Evolutionary conservation across 2,113 vertebrate genomes (phyloP).

Genomic region (Varanus komodoensis): DNA sequence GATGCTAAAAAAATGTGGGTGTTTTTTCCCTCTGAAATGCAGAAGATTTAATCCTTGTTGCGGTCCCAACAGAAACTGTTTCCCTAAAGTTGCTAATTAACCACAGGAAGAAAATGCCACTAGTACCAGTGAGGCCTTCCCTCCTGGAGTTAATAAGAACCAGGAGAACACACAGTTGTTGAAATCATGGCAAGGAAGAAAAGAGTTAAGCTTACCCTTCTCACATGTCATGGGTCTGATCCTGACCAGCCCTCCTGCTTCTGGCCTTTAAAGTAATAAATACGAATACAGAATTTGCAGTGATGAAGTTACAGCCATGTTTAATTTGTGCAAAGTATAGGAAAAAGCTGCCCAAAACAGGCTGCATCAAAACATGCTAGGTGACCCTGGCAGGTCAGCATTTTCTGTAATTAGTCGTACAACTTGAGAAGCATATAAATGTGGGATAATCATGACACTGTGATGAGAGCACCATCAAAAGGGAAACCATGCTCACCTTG

Average conservation of each 20-base stretch:
- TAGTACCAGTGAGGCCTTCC: background rate
- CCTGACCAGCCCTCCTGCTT: too few species aligned
- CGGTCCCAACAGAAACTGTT: background rate
- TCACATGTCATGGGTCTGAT: too few species aligned
- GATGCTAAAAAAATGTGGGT: too few species aligned
- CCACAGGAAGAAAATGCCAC: background rate
- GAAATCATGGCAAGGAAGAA: too few species aligned
- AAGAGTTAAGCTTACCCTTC: too few species aligned
- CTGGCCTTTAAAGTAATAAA: too few species aligned
- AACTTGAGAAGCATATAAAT: background rate
- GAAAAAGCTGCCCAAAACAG: background rate
- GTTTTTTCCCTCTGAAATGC: too few species aligned
- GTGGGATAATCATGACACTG: background rate
- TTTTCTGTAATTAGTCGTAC: background rate
- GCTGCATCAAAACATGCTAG: too few species aligned
- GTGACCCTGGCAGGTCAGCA: too few species aligned
- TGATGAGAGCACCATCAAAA: background rate
- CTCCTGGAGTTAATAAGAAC: too few species aligned
- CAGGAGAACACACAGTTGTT: too few species aligned
- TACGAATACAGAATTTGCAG: too few species aligned
- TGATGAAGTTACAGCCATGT: background rate
- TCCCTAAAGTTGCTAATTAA: background rate
- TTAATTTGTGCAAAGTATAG: background rate
- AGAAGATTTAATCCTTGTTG: background rate
- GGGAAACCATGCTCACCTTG: slow-evolving; percentile 10